Base-by-base conservation (phyloP, 2,113 vertebrate genomes). In the Ivindomyrus marchei region DNA sequence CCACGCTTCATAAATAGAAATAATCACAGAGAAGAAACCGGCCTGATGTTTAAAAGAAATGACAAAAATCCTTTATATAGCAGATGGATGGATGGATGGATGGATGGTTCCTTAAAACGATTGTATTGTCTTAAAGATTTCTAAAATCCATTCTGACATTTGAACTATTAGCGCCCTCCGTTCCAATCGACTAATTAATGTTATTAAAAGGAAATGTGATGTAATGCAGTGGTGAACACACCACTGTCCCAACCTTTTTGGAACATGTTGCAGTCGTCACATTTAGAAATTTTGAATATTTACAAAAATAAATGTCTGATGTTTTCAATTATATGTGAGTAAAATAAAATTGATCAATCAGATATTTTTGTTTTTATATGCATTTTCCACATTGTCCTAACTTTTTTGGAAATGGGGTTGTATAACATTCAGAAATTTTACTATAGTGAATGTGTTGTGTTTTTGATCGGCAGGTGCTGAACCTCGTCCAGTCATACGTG, bases 401-500 rank as follows among this genome's bases (percentile, higher is more conserved):
- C 56, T 2, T 62, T 62, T 62, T n/a, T n/a, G 24, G 56, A n/a
- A n/a, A 62, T n/a, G 56, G 21, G 21, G 36, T 39, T 66, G 11
- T 88, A 6, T 36, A 10, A 11, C 49, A 45, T 87, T 21, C n/a
- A 31, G 24, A 42, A n/a, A 85, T 24, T 10, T 19, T 47, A 36
- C 85, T 2, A 88, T 70, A 13, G 19, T 15, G 27, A 36, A 31
- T 46, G 24, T 89, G 66, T 88, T 27, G 21, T 47, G 0, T 92
- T 0, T 39, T 62, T 91, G 90, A 89, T 1, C 42, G 11, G 1
- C 91, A 99, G 98, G 97, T 99, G 91, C 95, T 98, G 89, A 99
- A 99, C 93, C 94, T 98, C 4, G 97, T 98, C 11, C 98, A 99
- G 94, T 99, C 98, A 24, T 99, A 97, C 1, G 98, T 99, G 93